These are phyloP conservation scores for Cephus sareptanus DNA, from an alignment of 2,888 invertebrate genomes.

Conservation along the genomic window DNA sequence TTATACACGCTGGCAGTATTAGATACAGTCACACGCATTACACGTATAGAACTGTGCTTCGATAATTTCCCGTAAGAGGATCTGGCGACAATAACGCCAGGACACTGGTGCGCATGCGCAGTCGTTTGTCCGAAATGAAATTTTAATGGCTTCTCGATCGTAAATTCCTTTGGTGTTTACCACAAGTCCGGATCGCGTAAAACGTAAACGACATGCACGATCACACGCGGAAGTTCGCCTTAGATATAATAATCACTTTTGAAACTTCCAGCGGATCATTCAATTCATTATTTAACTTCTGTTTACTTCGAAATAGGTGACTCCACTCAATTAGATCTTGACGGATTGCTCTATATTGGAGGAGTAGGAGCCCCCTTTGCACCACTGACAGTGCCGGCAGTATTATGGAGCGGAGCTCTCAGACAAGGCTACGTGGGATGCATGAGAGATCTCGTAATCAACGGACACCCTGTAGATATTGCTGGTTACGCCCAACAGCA, in stretches of 20 bases:
- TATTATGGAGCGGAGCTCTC: conserved; percentile 90
- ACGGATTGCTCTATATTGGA: conserved; percentile 89
- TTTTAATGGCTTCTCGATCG: neutral
- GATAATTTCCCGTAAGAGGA: too few species aligned
- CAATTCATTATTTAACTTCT: conserved; percentile 26
- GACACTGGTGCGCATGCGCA: neutral
- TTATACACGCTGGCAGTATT: too few species aligned
- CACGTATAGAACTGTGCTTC: too few species aligned
- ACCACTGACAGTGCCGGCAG: conserved; percentile 81
- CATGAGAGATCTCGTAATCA: conserved; percentile 87
- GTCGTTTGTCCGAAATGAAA: neutral
- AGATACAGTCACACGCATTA: too few species aligned
- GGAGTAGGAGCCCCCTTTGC: conserved; percentile 86
- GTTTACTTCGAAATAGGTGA: conserved; percentile 71
- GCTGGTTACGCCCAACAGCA: conserved; percentile 90
- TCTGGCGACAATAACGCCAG: too few species aligned
- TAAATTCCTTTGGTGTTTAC: neutral
- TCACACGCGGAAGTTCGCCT: neutral
- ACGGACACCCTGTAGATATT: conserved; percentile 89
- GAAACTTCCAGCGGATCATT: neutral
- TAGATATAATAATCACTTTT: neutral
- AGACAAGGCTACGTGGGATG: conserved; percentile 95
- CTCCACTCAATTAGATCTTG: conserved; percentile 87
- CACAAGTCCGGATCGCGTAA: neutral
- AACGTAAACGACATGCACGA: neutral